Evolutionary conservation across 2,797 vertebrate genomes (phyloP).

Genomic region (Acanthiza pusilla): DNA sequence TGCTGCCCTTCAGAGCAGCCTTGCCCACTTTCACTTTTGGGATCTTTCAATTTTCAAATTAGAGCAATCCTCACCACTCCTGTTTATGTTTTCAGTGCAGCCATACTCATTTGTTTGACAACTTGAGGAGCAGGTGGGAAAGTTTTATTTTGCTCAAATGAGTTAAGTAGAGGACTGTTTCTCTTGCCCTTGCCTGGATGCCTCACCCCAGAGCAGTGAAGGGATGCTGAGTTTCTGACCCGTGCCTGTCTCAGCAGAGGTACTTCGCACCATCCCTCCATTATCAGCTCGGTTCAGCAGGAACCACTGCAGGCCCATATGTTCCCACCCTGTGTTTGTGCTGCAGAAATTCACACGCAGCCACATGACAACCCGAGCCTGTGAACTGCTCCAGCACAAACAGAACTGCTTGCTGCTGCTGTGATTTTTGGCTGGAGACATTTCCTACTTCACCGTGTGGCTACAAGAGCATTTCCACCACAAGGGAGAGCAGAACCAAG

Average conservation of each 20-base stretch:
- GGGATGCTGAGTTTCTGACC: background rate
- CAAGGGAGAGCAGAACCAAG: background rate
- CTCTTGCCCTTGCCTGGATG: background rate
- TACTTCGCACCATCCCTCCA: background rate
- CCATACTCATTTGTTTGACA: background rate
- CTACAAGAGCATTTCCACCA: background rate
- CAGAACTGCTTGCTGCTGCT: background rate
- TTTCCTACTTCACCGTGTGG: background rate
- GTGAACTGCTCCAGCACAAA: background rate
- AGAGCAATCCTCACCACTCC: background rate
- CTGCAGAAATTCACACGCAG: background rate
- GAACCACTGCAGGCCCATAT: background rate
- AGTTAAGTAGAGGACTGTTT: background rate
- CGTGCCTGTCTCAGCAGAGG: background rate
- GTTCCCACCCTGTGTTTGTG: background rate
- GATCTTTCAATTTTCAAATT: background rate
- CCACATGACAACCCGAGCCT: background rate
- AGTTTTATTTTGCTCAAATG: background rate
- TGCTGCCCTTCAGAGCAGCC: background rate
- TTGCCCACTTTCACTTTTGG: rapidly evolving
- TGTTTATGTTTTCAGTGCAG: background rate
- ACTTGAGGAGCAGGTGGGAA: background rate
- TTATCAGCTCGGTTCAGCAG: background rate
- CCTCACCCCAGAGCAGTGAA: background rate
- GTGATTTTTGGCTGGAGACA: background rate